Conservation (phyloP, 2,888 invertebrate genomes). For the Stegana nigrithorax region DNA sequence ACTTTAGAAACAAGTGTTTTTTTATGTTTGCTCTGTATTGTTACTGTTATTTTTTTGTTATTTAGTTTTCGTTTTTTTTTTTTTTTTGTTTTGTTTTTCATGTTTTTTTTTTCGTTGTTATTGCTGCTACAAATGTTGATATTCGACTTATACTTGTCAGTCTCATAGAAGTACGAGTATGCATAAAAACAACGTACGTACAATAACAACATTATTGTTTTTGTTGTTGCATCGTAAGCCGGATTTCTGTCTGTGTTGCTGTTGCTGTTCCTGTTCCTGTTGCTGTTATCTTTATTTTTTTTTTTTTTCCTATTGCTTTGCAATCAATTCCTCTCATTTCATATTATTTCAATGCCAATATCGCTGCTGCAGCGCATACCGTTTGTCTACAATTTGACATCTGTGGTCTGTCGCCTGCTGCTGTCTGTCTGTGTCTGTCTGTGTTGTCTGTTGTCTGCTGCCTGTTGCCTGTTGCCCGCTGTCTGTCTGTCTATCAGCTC, state of each 20-base stretch:
- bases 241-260: not conserved
- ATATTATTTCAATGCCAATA: not conserved
- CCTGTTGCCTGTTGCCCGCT: too few species aligned
- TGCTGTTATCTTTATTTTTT: not conserved
- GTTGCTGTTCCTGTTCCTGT: not conserved
- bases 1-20: conserved; percentile 51
- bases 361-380: too few species aligned
- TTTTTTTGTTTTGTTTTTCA: not conserved
- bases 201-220: too few species aligned
- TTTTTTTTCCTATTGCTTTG: not conserved
- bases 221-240: not conserved
- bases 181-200: too few species aligned
- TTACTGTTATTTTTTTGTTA: not conserved
- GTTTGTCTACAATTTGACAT: too few species aligned
- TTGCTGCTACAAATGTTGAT: conserved; percentile 16
- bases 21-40: conserved; percentile 32
- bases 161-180: not conserved
- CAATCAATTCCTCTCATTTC: too few species aligned
- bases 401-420: too few species aligned
- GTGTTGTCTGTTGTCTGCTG: too few species aligned
- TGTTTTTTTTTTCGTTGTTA: conserved; percentile 14
- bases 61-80: not conserved
- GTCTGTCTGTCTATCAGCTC: too few species aligned
- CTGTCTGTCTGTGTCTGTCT: too few species aligned
- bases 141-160: conserved; percentile 6